Evolutionary conservation across 2,113 vertebrate genomes (phyloP).

Genomic region (Triplophysa rosa): DNA sequence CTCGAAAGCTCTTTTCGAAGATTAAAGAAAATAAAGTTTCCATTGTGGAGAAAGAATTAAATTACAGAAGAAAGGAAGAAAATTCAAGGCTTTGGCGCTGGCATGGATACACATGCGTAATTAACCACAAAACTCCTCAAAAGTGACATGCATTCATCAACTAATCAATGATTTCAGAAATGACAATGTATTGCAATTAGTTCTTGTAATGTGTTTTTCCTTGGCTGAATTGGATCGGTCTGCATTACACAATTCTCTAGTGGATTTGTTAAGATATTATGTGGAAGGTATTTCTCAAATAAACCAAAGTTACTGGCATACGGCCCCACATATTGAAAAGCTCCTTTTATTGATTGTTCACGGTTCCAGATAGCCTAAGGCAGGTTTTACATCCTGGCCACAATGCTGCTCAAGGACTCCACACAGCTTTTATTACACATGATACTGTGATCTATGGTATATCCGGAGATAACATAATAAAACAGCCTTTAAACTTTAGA

Average conservation of each 20-base stretch:
- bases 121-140: not conserved
- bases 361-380: not conserved
- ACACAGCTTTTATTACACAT: not conserved
- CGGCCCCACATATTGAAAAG: constrained; percentile 26
- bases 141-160: constrained; percentile 26
- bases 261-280: constrained; percentile 36
- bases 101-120: not conserved
- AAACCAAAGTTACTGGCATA: constrained; percentile 33
- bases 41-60: constrained; percentile 30
- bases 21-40: constrained; percentile 47
- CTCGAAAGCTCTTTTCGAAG: constrained; percentile 37
- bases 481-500: constrained; percentile 5
- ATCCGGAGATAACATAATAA: constrained; percentile 7
- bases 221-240: constrained; percentile 16
- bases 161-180: constrained; percentile 27
- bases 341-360: constrained; percentile 41
- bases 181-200: constrained; percentile 33
- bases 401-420: constrained; percentile 11
- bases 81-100: not conserved
- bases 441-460: not conserved
- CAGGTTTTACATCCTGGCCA: not conserved
- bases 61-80: constrained; percentile 17
- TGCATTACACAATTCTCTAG: constrained; percentile 24
- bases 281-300: constrained; percentile 45
- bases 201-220: constrained; percentile 33